Base-by-base conservation (phyloP, 2,113 vertebrate genomes). In the Nycticebus coucang region DNA sequence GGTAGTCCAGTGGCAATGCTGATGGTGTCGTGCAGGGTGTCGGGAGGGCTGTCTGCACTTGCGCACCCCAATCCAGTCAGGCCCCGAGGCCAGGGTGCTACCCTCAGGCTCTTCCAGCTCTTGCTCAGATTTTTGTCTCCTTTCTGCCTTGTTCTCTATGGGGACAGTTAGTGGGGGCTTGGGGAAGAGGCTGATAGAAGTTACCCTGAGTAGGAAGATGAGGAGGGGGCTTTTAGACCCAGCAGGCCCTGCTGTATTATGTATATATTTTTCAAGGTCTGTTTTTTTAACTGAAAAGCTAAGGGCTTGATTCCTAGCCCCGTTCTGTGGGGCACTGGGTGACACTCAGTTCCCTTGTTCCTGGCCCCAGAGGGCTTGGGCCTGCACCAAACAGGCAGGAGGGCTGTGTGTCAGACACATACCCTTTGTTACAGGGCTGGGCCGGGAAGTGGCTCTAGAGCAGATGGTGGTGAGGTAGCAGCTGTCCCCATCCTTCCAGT, bases 211-310 rank as follows among this genome's bases (percentile, higher is more conserved):
- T 12, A 28, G 71, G 53, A 37, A 71, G 4, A 10, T 11, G 19
- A 81, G 28, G 33, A 15, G 33, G 66, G 87, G 69, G 28, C 30
- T 95, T 79, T 74, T 74, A 35, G 77, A 62, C 50, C 33, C 37
- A 55, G 91, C 74, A 45, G 69, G 55, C 55, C 79, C 93, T 71
- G 90, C 50, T 89, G 35, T 92, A 80, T 83, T 81, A 93, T 94
- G 97, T 97, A 93, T 72, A 82, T 95, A 94, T 7, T 33, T 97
- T 97, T 96, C 83, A 82, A 91, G 75, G 86, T 93, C 86, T 86
- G n/a, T 95, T 97, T 97, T 97, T 90, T 94, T 94, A 97, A 95
- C 55, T 93, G 89, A 94, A 96, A 98, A 98, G 92, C 89, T 87
- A 37, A 94, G 95, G 84, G 95, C 97, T 97, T 24, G 33, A 90